Evolutionary conservation across 2,888 invertebrate genomes (phyloP).

Genomic region (Heliconius ethilla): DNA sequence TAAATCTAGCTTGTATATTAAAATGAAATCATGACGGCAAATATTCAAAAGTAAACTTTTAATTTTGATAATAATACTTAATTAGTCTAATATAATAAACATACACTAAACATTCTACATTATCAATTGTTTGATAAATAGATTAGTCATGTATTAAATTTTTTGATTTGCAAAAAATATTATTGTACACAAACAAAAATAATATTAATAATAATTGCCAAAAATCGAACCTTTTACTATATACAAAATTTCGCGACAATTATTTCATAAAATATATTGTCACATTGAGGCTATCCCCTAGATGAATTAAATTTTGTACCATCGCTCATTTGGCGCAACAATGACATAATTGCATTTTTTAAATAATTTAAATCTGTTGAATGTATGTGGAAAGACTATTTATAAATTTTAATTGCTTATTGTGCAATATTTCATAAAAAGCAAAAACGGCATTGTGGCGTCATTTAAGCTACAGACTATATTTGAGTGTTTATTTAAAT

Average conservation of each 20-base stretch:
- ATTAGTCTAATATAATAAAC: neutral
- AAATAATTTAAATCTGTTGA: neutral
- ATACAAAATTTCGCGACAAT: neutral
- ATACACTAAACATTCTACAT: neutral
- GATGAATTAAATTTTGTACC: neutral
- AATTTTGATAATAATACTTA: neutral
- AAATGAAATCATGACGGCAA: neutral
- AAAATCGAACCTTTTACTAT: neutral
- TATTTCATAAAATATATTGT: slow-evolving; percentile 8
- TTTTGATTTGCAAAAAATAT: neutral
- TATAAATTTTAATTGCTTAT: neutral
- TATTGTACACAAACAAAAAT: neutral
- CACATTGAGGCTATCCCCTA: neutral
- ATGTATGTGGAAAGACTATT: neutral
- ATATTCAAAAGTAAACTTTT: neutral
- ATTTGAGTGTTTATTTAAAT: neutral
- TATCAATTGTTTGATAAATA: neutral
- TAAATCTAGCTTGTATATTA: neutral
- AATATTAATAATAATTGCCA: neutral
- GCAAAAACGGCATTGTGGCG: neutral
- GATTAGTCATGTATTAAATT: neutral
- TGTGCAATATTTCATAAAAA: neutral
- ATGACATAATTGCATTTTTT: neutral
- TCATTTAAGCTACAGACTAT: neutral
- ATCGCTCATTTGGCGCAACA: neutral